These are phyloP conservation scores for Mizuhopecten yessoensis DNA, from an alignment of 1,140 invertebrate species.

Conservation along the genomic window DNA sequence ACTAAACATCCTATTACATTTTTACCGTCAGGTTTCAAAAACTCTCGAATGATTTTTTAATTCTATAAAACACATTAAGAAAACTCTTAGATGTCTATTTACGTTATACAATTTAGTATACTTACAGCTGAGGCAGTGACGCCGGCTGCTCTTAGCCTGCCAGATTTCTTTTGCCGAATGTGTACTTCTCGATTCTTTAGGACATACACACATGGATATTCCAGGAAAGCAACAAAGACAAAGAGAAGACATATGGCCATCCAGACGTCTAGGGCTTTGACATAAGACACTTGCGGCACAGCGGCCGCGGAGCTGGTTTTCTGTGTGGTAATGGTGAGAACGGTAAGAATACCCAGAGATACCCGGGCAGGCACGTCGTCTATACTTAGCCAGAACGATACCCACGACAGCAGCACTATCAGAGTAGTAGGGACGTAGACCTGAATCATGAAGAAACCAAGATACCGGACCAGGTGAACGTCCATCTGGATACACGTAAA, in stretches of 20 bases:
- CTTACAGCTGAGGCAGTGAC: no score
- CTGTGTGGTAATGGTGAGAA: slow-evolving; percentile 75
- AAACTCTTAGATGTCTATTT: no score
- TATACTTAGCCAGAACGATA: slow-evolving; percentile 89
- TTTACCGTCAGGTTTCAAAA: no score
- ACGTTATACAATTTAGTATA: no score
- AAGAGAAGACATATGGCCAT: slow-evolving; percentile 64
- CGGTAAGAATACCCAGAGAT: slow-evolving; percentile 85
- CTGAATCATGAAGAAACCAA: slow-evolving; percentile 95
- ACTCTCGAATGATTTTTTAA: no score
- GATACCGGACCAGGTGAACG: slow-evolving; percentile 94
- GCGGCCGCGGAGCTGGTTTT: slow-evolving; percentile 66
- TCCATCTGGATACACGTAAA: slow-evolving; percentile 87
- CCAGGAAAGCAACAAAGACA: slow-evolving; percentile 63
- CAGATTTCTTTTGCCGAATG: neutral
- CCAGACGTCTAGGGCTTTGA: slow-evolving; percentile 84
- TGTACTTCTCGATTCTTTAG: neutral
- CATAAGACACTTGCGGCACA: slow-evolving; percentile 66
- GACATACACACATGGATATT: slow-evolving; percentile 66
- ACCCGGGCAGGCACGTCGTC: slow-evolving; percentile 86
- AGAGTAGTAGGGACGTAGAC: slow-evolving; percentile 96
- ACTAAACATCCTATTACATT: no score
- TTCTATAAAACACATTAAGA: no score
- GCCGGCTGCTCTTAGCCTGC: neutral
- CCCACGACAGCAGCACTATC: slow-evolving; percentile 97